Evolutionary conservation across 2,888 invertebrate genomes (phyloP), one percentile per base, ranked within the genome.

Genomic region (Acanthosoma haemorrhoidale): DNA sequence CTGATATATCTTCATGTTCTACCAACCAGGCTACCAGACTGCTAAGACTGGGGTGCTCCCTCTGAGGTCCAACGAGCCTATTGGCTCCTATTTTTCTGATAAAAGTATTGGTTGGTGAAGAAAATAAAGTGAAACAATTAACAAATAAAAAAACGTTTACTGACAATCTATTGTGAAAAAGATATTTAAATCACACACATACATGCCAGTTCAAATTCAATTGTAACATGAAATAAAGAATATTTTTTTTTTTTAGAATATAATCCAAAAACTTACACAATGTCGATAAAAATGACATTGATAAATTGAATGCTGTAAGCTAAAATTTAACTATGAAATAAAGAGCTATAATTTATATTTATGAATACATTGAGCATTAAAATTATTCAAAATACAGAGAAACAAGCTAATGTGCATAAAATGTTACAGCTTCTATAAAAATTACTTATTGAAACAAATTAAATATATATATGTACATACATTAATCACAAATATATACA

Each of bases 371-470:
- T 72, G 72, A 72, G 72, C 72, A 70, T 72, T 66, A 70, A 72
- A 72, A 72, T 72, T 72, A 72, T 70, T 70, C 68, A 68, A 72
- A 72, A 72, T 72, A 70, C 36, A 36, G 72, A 72, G 68, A 67
- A 72, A 72, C 68, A 70, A 68, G 72, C 72, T 72, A 72, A 70
- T 70, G 72, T 72, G 72, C 72, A 72, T 72, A 70, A 70, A 66
- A 72, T 64, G 70, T 70, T 70, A 68, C 68, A 66, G 68, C 69
- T 68, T 61, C 67, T 72, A 72, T 68, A 72, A 72, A 70, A 70
- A 66, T 57, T 70, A 61, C 68, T 61, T 69, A 60, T 39, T 72
- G 68, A 70, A 68, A 68, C 32, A 68, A 72, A 72, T 58, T 61
- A 68, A 72, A 68, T 72, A 41, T 67, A 61, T 72, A n/a, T n/a